A percentile compares a stretch with the other conserved stretches of the same genome.
Conservation (phyloP, 2,113 vertebrate genomes). For the Elaphurus davidianus region DNA sequence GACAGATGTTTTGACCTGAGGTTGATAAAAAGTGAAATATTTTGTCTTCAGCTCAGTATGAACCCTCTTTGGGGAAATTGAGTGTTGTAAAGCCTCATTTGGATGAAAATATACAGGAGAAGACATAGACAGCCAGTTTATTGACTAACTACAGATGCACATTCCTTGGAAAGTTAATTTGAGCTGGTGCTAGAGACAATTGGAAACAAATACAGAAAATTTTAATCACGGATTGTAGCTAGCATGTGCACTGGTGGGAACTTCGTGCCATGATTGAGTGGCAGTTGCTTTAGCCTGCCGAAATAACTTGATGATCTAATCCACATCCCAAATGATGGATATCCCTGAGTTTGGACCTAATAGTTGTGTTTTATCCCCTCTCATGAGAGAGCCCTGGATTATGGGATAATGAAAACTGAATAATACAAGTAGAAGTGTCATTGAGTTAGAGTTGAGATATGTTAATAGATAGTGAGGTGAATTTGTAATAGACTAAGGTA, state of each 20-base stretch:
- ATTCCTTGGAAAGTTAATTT: conserved; percentile 10
- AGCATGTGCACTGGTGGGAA: background rate
- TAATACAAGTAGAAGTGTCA: conserved; percentile 56
- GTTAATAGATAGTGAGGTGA: conserved; percentile 66
- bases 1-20: conserved; percentile 40
- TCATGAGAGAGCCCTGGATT: conserved; percentile 57
- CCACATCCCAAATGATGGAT: background rate
- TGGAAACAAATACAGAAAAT: background rate
- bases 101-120: conserved; percentile 25
- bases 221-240: background rate
- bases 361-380: conserved; percentile 38
- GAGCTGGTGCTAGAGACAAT: conserved; percentile 14
- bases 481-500: conserved; percentile 62
- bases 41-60: conserved; percentile 18
- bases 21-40: background rate
- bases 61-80: conserved; percentile 19
- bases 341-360: conserved; percentile 28
- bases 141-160: conserved; percentile 18
- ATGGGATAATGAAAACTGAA: conserved; percentile 68
- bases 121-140: background rate
- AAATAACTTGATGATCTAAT: conserved; percentile 47
- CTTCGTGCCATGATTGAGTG: background rate
- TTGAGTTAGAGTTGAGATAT: conserved; percentile 50
- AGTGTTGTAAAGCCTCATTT: conserved; percentile 30
- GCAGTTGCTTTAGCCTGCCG: background rate